Conservation (phyloP, 1,140 invertebrate species). For the Lamellibrachia luymesi region DNA sequence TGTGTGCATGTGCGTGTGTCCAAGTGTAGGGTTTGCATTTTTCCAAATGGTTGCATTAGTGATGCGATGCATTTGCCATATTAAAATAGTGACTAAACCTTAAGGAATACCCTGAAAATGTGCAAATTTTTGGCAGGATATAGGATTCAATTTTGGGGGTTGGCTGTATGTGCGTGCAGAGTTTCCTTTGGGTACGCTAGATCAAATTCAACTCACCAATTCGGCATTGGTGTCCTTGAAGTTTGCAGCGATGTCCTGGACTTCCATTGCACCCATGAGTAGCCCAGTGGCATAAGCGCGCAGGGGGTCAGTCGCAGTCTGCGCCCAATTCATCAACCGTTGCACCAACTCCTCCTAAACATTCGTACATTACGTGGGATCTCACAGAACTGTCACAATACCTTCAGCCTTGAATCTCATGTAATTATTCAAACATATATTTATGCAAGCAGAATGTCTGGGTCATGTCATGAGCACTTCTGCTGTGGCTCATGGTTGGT, state of each 20-base stretch:
- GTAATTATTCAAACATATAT: too few species aligned
- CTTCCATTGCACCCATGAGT: slow-evolving; percentile 93
- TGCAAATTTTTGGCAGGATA: neutral
- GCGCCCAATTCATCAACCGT: slow-evolving; percentile 83
- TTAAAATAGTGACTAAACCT: neutral
- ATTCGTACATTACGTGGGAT: neutral
- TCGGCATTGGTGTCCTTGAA: slow-evolving; percentile 85
- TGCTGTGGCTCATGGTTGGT: too few species aligned
- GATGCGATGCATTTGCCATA: neutral
- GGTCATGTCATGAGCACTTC: too few species aligned
- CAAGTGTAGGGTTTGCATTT: too few species aligned
- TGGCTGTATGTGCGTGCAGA: neutral
- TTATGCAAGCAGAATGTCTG: too few species aligned
- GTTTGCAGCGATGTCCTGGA: slow-evolving; percentile 86
- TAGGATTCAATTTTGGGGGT: neutral
- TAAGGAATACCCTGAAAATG: neutral
- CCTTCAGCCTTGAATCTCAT: too few species aligned
- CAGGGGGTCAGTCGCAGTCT: slow-evolving; percentile 80
- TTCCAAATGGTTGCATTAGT: too few species aligned
- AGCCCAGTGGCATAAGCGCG: slow-evolving; percentile 92
- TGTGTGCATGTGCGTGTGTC: too few species aligned
- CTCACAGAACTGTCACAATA: neutral
- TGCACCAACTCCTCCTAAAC: slow-evolving; percentile 78
- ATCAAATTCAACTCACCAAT: slow-evolving; percentile 59
- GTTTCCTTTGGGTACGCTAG: neutral